Percentiles rank a stretch among this genome's conserved stretches.
Evolutionary conservation across 2,888 invertebrate species (phyloP).

Genomic region (Cyaniris semiargus): DNA sequence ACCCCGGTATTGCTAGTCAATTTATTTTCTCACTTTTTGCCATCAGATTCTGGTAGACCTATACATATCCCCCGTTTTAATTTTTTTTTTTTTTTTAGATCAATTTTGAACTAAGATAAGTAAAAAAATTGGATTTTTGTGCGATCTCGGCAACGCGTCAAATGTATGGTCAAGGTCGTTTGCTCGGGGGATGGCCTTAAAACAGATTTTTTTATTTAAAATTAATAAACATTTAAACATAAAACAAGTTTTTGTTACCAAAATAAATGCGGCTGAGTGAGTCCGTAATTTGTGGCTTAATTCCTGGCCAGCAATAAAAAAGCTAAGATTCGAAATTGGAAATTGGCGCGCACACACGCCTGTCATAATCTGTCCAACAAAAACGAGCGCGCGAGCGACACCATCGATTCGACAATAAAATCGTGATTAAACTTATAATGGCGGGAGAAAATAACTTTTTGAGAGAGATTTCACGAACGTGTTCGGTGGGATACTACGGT

Average conservation of each 20-base stretch:
- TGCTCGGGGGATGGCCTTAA: too few species aligned
- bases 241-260: neutral
- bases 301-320: neutral
- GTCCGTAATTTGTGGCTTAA: neutral
- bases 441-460: constrained; percentile 26
- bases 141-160: too few species aligned
- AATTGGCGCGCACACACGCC: constrained; percentile 23
- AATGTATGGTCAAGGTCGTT: too few species aligned
- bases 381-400: constrained; percentile 20
- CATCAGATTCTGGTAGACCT: too few species aligned
- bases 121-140: too few species aligned
- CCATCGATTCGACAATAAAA: constrained; percentile 38
- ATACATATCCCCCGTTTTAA: too few species aligned
- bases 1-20: too few species aligned
- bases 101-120: too few species aligned
- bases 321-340: constrained; percentile 17
- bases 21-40: too few species aligned
- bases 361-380: constrained; percentile 28
- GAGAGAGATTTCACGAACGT: neutral
- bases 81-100: too few species aligned
- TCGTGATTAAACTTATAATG: constrained; percentile 35
- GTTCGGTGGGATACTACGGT: neutral
- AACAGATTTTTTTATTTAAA: too few species aligned
- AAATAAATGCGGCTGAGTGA: neutral
- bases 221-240: too few species aligned